Conservation (phyloP, 2,113 vertebrate species). For the Sitta europaea region DNA sequence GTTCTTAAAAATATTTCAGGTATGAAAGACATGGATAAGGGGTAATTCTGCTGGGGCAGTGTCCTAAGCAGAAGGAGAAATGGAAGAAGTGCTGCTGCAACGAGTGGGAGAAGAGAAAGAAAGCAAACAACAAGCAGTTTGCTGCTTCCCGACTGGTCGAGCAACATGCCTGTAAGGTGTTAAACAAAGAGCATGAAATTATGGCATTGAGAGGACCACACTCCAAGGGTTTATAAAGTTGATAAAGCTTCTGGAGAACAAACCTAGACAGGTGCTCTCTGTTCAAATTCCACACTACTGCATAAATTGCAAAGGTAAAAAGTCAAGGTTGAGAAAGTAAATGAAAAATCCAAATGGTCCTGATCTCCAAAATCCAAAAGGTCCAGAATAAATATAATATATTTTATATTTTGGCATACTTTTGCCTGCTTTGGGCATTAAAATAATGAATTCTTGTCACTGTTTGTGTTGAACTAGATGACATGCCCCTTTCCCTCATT, state of each 20-base stretch:
- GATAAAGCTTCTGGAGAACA: neutral
- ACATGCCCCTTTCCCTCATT: neutral
- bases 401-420: neutral
- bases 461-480: neutral
- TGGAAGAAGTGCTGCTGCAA: neutral
- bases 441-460: neutral
- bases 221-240: neutral
- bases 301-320: neutral
- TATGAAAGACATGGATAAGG: neutral
- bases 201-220: neutral
- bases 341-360: neutral
- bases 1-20: neutral
- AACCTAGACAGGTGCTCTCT: neutral
- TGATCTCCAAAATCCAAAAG: too few species aligned
- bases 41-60: neutral
- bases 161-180: accelerated
- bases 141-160: accelerated
- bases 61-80: neutral
- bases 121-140: neutral
- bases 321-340: neutral
- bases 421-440: neutral
- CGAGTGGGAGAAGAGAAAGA: neutral
- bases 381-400: neutral
- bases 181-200: neutral
- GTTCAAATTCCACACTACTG: neutral